These are phyloP conservation scores for Perithous albicinctus DNA, from an alignment of 2,888 invertebrate species.

Conservation along the genomic window DNA sequence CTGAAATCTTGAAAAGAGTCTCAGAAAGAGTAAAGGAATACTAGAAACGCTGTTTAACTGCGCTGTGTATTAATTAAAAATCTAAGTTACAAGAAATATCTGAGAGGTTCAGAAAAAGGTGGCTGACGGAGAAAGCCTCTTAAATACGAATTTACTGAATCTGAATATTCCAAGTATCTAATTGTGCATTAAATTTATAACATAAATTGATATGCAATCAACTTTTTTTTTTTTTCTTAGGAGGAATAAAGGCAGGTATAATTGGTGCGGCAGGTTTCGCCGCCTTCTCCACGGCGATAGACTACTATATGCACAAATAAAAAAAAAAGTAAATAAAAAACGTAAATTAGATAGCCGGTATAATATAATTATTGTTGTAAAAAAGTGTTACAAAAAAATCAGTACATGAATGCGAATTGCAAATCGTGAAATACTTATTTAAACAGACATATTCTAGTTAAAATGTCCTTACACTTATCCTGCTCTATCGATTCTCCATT, in stretches of 20 bases:
- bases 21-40: too few relatives aligned
- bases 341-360: slow-evolving; percentile 24
- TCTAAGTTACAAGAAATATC: too few relatives aligned
- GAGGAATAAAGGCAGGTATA: slow-evolving; percentile 96
- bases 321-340: too few relatives aligned
- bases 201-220: background rate
- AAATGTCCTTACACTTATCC: slow-evolving; percentile 18
- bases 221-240: slow-evolving; percentile 86
- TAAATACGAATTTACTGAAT: too few relatives aligned
- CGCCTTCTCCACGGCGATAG: slow-evolving; percentile 97
- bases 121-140: too few relatives aligned
- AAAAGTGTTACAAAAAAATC: slow-evolving; percentile 55
- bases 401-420: slow-evolving; percentile 26
- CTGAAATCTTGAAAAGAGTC: too few relatives aligned
- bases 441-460: slow-evolving; percentile 33
- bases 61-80: too few relatives aligned
- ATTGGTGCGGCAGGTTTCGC: slow-evolving; percentile 99
- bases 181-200: too few relatives aligned
- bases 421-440: slow-evolving; percentile 39
- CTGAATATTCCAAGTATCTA: too few relatives aligned
- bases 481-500: slow-evolving; percentile 19
- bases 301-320: slow-evolving; percentile 94
- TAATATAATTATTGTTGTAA: slow-evolving; percentile 64
- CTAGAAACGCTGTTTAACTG: too few relatives aligned
- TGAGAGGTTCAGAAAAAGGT: too few relatives aligned